Base-by-base conservation (phyloP, 37 sponge, comb jelly and placozoan genomes). In the Chondrosia reniformis region DNA sequence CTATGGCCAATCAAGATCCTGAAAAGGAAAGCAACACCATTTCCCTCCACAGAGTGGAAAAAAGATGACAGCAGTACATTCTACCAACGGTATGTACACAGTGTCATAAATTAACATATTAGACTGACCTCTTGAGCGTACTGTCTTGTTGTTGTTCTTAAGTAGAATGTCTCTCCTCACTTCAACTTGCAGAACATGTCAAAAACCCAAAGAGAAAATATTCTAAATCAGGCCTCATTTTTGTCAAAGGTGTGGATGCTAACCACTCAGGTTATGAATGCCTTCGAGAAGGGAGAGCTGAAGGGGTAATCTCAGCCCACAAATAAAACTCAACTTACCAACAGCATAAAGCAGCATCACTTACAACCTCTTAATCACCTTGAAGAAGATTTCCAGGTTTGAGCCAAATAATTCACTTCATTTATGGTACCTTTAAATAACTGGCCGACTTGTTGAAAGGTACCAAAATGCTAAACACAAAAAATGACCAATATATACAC, bases 351-450 rank as follows among this genome's bases (percentile, higher is more conserved):
- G 61, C 61, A 59, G 61, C 61, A 59, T 30, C 61, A 66, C 38
- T 19, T 69, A 21, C 72, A 69, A 44, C 43, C 72, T 69, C 72
- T 69, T 9, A 41, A 69, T 34, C 72, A 69, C 72, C 72, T 69
- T 21, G 21, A 2, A 13, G n/a, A 38, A 69, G 72, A 69, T 2
- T 69, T 69, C 24, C 72, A 69, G 61, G 61, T 59, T n/a, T n/a
- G n/a, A n/a, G n/a, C n/a, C n/a, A n/a, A n/a, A n/a, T n/a, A n/a
- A n/a, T n/a, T n/a, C n/a, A n/a, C n/a, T n/a, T n/a, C n/a, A n/a
- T n/a, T n/a, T n/a, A n/a, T n/a, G n/a, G n/a, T n/a, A n/a, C n/a
- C n/a, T n/a, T n/a, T n/a, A n/a, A n/a, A n/a, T n/a, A n/a, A n/a
- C n/a, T n/a, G n/a, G n/a, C n/a, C n/a, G n/a, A n/a, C n/a, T n/a